A percentile compares a stretch with the other conserved stretches of the same genome.
Conservation (phyloP, 2,113 vertebrate genomes). For the Calidris pugnax region DNA sequence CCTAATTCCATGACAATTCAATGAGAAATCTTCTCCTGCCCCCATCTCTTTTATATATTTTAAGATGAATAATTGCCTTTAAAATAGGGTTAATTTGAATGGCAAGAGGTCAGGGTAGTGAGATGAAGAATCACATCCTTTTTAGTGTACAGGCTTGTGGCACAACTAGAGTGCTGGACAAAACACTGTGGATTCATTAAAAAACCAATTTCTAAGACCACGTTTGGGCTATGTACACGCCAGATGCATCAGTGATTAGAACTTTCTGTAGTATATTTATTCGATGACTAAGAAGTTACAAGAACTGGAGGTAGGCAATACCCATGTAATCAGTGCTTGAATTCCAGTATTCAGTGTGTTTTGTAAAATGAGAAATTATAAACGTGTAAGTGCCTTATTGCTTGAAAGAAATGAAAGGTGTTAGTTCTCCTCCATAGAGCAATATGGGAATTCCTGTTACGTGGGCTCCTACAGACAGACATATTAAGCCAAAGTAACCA, state of each 20-base stretch:
- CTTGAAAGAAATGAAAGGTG: not conserved
- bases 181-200: not conserved
- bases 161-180: not conserved
- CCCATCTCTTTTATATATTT: not conserved
- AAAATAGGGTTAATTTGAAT: not conserved
- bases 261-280: not conserved
- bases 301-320: not conserved
- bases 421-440: conserved; percentile 2
- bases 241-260: not conserved
- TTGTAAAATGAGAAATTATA: not conserved
- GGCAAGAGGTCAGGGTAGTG: not conserved
- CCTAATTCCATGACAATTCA: not conserved
- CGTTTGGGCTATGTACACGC: not conserved
- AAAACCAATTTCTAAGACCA: not conserved
- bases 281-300: not conserved
- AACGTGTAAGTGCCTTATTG: conserved; percentile 78
- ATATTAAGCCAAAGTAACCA: not conserved
- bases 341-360: conserved; percentile 54
- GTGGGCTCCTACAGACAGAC: not conserved
- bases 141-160: not conserved
- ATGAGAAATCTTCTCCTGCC: not conserved
- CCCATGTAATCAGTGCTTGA: not conserved
- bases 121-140: not conserved
- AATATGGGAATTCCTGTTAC: conserved; percentile 49
- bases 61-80: not conserved